These are phyloP conservation scores for Cephalophus harveyi DNA, from an alignment of 2,113 vertebrate species.

Conservation along the genomic window DNA sequence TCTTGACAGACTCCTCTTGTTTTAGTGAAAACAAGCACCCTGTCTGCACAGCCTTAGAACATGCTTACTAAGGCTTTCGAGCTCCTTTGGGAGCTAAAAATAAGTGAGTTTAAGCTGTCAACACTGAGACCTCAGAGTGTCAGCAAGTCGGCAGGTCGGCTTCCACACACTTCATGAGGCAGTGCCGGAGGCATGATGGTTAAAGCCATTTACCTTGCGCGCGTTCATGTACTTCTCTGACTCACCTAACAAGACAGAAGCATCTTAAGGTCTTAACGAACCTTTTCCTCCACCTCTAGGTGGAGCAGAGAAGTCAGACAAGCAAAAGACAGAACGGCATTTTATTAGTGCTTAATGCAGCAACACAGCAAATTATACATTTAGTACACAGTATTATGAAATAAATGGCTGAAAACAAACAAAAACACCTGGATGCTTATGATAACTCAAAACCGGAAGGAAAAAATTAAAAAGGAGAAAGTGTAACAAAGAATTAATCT, in stretches of 20 bases:
- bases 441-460: background rate
- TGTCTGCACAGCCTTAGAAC: background rate
- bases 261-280: background rate
- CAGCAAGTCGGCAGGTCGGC: background rate
- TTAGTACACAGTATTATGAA: background rate
- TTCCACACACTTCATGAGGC: background rate
- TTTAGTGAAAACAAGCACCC: background rate
- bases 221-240: background rate
- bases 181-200: background rate
- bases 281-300: background rate
- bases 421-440: background rate
- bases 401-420: background rate
- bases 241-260: background rate
- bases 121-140: background rate
- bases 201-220: background rate
- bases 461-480: background rate
- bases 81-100: background rate
- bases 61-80: background rate
- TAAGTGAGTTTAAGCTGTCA: background rate
- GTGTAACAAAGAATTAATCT: background rate
- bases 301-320: background rate
- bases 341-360: constrained; percentile 4
- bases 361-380: background rate
- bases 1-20: background rate
- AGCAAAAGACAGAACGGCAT: background rate